Evolutionary conservation across 2,888 invertebrate genomes (phyloP), one percentile per base, ranked within the genome.

Genomic region (Antheraea assamensis): DNA sequence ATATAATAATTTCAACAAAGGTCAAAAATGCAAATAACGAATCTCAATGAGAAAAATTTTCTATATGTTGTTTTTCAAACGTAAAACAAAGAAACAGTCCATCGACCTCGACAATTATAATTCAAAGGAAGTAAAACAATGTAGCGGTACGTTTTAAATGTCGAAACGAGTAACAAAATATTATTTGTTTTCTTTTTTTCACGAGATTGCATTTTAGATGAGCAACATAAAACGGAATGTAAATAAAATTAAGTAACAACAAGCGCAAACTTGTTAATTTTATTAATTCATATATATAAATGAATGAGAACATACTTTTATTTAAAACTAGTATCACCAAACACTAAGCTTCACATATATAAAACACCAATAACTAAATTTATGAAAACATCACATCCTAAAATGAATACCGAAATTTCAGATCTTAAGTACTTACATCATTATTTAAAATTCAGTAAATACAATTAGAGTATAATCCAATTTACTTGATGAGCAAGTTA

Each of bases 71-170:
- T 70, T 70, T 70, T 21, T 15, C n/a, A n/a, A 21, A 73, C 70
- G 27, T 55, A 70, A 70, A 72, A 70, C 72, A 70, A 70, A 47
- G 42, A 35, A 52, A 31, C 70, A 27, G 73, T 70, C 15, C 73
- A 27, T 73, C 58, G 73, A 73, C 73, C 73, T 52, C 35, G 13
- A 7, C 72, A 5, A 68, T 72, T 52, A 42, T 73, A 58, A 73
- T 70, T 73, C 73, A 73, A 58, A 73, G 58, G 58, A 70, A 52
- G 70, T 55, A 55, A 73, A 73, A 73, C 68, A 73, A 73, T 68
- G 68, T 68, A 68, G 21, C 68, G 31, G 21, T 10, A 35, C 21
- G 27, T 27, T 64, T 68, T 68, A 68, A 35, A 68, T 35, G 35
- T 68, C n/a, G 68, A 68, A 68, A 68, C 4, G 35, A 68, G 35